phyloP scores from a whole-genome alignment of 2,888 invertebrate genomes.

The Girardia tigrina region DNA sequence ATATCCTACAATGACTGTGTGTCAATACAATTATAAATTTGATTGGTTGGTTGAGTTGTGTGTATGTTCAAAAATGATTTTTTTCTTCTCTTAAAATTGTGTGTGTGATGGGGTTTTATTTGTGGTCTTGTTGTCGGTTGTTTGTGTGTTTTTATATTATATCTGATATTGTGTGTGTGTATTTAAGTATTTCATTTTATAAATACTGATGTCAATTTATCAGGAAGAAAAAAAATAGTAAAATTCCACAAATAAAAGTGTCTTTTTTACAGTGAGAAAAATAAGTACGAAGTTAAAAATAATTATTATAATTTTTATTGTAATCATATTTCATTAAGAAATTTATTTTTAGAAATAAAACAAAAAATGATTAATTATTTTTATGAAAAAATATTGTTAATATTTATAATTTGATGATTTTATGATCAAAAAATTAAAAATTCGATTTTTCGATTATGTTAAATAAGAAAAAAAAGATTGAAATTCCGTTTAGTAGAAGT shows the following conservation, averaged over 20 bases:
- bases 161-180: background rate
- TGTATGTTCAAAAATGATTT: background rate
- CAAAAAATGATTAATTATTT: no score
- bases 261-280: background rate
- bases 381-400: no score
- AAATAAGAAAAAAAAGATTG: no score
- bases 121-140: no score
- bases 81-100: background rate
- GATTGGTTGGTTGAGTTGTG: background rate
- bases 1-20: background rate
- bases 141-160: background rate
- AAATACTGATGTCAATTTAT: background rate
- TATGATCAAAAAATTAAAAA: no score
- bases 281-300: constrained; percentile 7
- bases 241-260: background rate
- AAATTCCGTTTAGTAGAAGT: no score
- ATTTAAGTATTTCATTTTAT: background rate
- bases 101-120: no score
- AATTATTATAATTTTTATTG: no score
- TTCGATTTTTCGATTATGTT: no score
- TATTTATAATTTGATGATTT: no score
- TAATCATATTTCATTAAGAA: no score
- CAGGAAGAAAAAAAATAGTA: background rate
- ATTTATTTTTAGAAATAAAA: no score
- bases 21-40: background rate